Evolutionary conservation across 2,113 vertebrate genomes (phyloP).

Genomic region (Corvus moneduloides): DNA sequence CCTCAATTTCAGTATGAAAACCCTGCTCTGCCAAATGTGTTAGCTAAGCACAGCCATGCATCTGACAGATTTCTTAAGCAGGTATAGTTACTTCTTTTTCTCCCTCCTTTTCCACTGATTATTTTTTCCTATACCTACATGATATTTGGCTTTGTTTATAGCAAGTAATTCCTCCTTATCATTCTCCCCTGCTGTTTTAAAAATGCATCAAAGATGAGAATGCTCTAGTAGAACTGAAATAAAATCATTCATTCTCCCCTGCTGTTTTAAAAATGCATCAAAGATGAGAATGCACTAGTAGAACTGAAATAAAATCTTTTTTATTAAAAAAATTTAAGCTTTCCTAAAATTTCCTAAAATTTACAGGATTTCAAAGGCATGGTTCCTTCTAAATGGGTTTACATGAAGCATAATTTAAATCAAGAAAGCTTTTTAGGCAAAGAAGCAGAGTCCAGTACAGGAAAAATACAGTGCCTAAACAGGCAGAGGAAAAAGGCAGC

Average conservation of each 20-base stretch:
- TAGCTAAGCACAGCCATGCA: constrained; percentile 82
- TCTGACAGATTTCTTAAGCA: constrained; percentile 87
- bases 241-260: neutral
- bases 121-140: neutral
- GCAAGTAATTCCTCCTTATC: neutral
- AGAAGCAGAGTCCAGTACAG: neutral
- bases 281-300: neutral
- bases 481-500: neutral
- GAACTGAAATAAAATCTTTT: neutral
- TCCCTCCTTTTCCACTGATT: neutral
- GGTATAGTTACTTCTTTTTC: constrained; percentile 59
- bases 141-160: neutral
- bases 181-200: neutral
- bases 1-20: constrained; percentile 92
- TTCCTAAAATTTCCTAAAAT: neutral
- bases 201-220: neutral
- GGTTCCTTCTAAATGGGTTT: neutral
- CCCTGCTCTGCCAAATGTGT: constrained; percentile 74
- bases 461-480: neutral
- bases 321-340: neutral
- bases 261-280: neutral
- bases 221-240: neutral
- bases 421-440: neutral
- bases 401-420: neutral
- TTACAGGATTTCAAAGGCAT: neutral